Conservation (phyloP, 2,113 vertebrate genomes). For the Channa maculata region DNA sequence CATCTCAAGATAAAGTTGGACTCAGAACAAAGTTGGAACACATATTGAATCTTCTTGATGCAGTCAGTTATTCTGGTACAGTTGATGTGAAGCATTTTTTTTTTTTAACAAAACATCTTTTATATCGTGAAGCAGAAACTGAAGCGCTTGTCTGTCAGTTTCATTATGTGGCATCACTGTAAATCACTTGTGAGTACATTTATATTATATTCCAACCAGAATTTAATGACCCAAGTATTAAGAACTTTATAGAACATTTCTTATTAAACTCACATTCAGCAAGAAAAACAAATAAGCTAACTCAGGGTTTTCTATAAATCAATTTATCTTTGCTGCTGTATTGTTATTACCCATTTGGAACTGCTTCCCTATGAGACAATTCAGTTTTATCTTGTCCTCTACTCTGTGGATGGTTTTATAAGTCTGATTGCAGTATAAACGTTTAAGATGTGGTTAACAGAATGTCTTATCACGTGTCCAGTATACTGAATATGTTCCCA, state of each 20-base stretch:
- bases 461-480: too few species aligned
- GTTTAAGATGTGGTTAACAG: too few species aligned
- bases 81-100: slow-evolving; percentile 28
- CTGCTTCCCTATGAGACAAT: neutral
- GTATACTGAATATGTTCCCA: neutral
- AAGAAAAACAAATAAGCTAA: slow-evolving; percentile 25
- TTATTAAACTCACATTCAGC: slow-evolving; percentile 30
- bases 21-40: slow-evolving; percentile 13
- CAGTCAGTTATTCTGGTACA: neutral
- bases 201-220: neutral
- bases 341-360: neutral
- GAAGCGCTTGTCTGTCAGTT: neutral
- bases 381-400: neutral
- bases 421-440: neutral
- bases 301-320: slow-evolving; percentile 37
- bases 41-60: neutral
- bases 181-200: slow-evolving; percentile 29
- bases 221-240: slow-evolving; percentile 24
- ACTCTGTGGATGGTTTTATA: neutral
- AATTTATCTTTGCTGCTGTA: slow-evolving; percentile 16
- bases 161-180: slow-evolving; percentile 15
- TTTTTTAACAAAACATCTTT: neutral
- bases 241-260: slow-evolving; percentile 2
- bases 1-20: neutral
- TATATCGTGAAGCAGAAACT: neutral